Percentiles rank a stretch among this genome's conserved stretches.
These are phyloP conservation scores for Xiphophorus hellerii DNA, from an alignment of 2,113 vertebrate species.

Conservation along the genomic window DNA sequence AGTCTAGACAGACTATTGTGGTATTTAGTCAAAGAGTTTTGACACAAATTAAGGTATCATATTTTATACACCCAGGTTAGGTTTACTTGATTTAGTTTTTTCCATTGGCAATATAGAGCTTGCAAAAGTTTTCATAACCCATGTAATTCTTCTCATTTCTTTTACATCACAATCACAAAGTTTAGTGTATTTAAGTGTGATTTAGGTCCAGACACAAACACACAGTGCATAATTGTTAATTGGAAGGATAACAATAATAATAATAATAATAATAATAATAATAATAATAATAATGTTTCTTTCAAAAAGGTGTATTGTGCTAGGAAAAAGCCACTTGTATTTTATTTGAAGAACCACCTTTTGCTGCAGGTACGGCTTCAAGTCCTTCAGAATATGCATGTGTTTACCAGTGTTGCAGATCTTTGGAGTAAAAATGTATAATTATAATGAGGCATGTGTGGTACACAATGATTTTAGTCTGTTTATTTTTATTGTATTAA, in stretches of 20 bases:
- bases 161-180: background rate
- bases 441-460: background rate
- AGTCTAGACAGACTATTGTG: slow-evolving; percentile 40
- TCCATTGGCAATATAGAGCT: background rate
- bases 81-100: background rate
- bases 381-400: background rate
- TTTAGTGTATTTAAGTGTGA: background rate
- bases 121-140: background rate
- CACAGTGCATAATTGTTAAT: background rate
- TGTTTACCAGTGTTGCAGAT: background rate
- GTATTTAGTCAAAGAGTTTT: slow-evolving; percentile 24
- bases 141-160: background rate
- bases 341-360: too few relatives aligned
- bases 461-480: background rate
- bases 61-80: background rate
- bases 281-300: background rate
- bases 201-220: too few relatives aligned
- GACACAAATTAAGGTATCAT: background rate
- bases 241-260: background rate
- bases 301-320: too few relatives aligned
- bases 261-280: too few relatives aligned
- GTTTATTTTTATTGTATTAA: too few relatives aligned
- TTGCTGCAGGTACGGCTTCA: background rate
- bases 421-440: background rate
- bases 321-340: too few relatives aligned